Conservation (phyloP, 2,797 vertebrate genomes). For the Microctenopoma steveboyesi region DNA sequence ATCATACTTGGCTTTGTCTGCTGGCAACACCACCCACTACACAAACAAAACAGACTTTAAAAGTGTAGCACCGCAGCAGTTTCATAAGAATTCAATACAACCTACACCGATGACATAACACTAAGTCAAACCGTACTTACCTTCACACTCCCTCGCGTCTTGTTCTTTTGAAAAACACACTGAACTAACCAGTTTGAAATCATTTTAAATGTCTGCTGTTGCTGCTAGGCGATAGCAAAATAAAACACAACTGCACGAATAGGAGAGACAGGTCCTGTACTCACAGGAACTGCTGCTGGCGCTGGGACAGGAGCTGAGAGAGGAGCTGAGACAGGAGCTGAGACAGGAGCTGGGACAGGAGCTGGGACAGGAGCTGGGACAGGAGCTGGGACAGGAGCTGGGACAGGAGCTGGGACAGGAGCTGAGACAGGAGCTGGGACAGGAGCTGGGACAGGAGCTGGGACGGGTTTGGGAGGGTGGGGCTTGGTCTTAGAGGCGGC, state of each 20-base stretch:
- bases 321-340: slow-evolving; percentile 60
- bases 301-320: no score
- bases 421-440: slow-evolving; percentile 54
- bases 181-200: slow-evolving; percentile 74
- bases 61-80: background rate
- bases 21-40: slow-evolving; percentile 94
- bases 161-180: slow-evolving; percentile 72
- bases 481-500: slow-evolving; percentile 86
- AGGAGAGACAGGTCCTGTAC: slow-evolving; percentile 52
- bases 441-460: slow-evolving; percentile 59
- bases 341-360: no score
- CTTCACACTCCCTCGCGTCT: slow-evolving; percentile 45
- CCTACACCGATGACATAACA: background rate
- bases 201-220: slow-evolving; percentile 51
- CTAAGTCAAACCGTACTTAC: slow-evolving; percentile 39
- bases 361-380: slow-evolving; percentile 43
- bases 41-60: slow-evolving; percentile 7
- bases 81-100: background rate
- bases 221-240: slow-evolving; percentile 5
- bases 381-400: slow-evolving; percentile 16
- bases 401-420: slow-evolving; percentile 37
- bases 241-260: slow-evolving; percentile 24
- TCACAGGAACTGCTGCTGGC: slow-evolving; percentile 85
- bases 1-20: slow-evolving; percentile 94
- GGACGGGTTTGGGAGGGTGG: slow-evolving; percentile 82